Evolutionary conservation across 2,888 invertebrate species (phyloP).

Genomic region (Alloplasta piceator): DNA sequence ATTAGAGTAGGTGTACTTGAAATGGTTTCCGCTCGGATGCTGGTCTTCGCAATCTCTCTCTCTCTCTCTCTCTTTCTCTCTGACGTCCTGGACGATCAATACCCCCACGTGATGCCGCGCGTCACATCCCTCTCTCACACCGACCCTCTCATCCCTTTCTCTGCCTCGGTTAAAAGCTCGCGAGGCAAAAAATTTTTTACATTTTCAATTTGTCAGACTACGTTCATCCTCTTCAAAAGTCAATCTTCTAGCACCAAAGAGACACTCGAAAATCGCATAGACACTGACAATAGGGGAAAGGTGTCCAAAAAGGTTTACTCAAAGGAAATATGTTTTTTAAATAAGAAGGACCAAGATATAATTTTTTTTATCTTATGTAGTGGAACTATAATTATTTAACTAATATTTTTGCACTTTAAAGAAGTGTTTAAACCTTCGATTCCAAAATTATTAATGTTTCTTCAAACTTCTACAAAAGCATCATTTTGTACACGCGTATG

Average conservation of each 20-base stretch:
- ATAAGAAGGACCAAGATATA: no score
- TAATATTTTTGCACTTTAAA: no score
- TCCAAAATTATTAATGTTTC: no score
- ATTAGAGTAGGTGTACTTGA: constrained; percentile 71
- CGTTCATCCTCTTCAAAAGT: not conserved
- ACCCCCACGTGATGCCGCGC: constrained; percentile 81
- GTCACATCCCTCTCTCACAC: constrained; percentile 74
- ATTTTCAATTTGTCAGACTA: constrained; percentile 12
- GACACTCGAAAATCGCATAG: not conserved
- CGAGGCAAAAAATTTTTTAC: constrained; percentile 21
- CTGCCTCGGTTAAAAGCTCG: not conserved
- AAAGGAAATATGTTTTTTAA: no score
- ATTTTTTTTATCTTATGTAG: no score
- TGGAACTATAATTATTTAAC: no score
- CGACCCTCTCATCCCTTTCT: constrained; percentile 40
- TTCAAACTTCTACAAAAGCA: no score
- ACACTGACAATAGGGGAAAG: no score
- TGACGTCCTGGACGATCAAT: constrained; percentile 77
- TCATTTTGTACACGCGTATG: no score
- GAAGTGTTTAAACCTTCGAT: no score
- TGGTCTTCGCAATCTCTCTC: constrained; percentile 66
- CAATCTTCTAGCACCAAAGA: not conserved
- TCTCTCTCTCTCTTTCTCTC: constrained; percentile 28
- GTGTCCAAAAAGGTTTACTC: no score
- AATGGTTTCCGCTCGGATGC: constrained; percentile 80